Percentiles rank a stretch among this genome's conserved stretches.
Conservation (phyloP, 1,140 invertebrate species). For the Hyles euphorbiae region DNA sequence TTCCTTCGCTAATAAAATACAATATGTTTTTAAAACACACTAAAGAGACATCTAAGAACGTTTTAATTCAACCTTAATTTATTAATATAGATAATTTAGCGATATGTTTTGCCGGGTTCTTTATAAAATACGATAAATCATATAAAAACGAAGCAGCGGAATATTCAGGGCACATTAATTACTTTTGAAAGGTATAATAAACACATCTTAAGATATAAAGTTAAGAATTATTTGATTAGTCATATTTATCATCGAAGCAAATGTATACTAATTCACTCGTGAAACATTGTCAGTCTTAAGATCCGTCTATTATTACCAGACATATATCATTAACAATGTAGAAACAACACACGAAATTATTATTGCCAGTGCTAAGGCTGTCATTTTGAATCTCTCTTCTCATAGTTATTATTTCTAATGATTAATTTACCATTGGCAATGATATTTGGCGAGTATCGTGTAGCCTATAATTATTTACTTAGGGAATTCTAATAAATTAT, state of each 20-base stretch:
- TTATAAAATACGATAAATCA: constrained; percentile 3
- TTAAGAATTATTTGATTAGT: constrained; percentile 15
- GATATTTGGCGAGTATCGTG: too few species aligned
- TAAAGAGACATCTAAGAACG: too few species aligned
- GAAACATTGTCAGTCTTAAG: constrained; percentile 51
- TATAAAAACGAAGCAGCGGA: constrained; percentile 2
- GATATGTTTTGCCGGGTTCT: too few species aligned
- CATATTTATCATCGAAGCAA: constrained; percentile 24
- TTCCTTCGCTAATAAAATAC: constrained; percentile 11
- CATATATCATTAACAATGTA: constrained; percentile 14
- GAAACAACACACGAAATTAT: background rate
- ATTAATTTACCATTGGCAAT: too few species aligned
- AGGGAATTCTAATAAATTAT: too few species aligned
- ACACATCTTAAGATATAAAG: constrained; percentile 55
- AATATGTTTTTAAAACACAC: constrained; percentile 7
- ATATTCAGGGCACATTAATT: background rate
- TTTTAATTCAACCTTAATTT: too few species aligned
- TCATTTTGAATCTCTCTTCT: too few species aligned
- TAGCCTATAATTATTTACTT: too few species aligned
- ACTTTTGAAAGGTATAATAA: constrained; percentile 42
- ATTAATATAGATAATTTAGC: too few species aligned
- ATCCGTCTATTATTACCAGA: constrained; percentile 56
- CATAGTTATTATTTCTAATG: too few species aligned
- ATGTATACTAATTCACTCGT: constrained; percentile 25
- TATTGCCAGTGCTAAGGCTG: too few species aligned